These are phyloP conservation scores for Hirtodrosophila cameraria DNA, from an alignment of 2,888 invertebrate species.

Conservation along the genomic window DNA sequence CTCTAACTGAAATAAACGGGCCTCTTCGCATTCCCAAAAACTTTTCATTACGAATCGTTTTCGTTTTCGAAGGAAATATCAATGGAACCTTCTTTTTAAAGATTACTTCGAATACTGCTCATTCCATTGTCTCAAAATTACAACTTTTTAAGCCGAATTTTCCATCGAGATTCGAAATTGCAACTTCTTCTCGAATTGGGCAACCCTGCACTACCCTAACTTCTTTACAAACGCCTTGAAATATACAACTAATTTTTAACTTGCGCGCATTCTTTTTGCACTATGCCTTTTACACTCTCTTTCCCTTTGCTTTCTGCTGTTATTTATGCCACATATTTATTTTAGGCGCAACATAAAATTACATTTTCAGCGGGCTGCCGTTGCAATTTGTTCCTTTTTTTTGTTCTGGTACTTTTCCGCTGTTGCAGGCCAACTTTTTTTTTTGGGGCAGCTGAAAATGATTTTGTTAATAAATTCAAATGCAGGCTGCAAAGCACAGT, in stretches of 20 bases:
- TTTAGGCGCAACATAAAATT: slow-evolving; percentile 60
- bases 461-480: slow-evolving; percentile 73
- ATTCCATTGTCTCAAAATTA: too few relatives aligned
- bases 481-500: slow-evolving; percentile 52
- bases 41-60: too few relatives aligned
- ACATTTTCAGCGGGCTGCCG: slow-evolving; percentile 44
- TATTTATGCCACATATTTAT: slow-evolving; percentile 54
- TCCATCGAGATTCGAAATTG: too few relatives aligned
- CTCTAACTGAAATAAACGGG: too few relatives aligned
- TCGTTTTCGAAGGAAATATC: too few relatives aligned
- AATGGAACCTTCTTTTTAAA: too few relatives aligned
- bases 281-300: background rate
- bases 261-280: slow-evolving; percentile 6
- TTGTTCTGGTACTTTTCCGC: slow-evolving; percentile 7
- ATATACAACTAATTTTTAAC: slow-evolving; percentile 30
- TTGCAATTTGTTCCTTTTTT: slow-evolving; percentile 17
- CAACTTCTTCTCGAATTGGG: background rate
- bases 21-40: too few relatives aligned
- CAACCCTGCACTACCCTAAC: slow-evolving; percentile 1
- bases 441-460: slow-evolving; percentile 37
- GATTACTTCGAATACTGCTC: too few relatives aligned
- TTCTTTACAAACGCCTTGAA: slow-evolving; percentile 6
- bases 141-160: too few relatives aligned
- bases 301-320: background rate
- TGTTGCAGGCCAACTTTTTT: slow-evolving; percentile 51